phyloP scores from a whole-genome alignment of 2,797 vertebrate species.

The Salarias fasciatus region DNA sequence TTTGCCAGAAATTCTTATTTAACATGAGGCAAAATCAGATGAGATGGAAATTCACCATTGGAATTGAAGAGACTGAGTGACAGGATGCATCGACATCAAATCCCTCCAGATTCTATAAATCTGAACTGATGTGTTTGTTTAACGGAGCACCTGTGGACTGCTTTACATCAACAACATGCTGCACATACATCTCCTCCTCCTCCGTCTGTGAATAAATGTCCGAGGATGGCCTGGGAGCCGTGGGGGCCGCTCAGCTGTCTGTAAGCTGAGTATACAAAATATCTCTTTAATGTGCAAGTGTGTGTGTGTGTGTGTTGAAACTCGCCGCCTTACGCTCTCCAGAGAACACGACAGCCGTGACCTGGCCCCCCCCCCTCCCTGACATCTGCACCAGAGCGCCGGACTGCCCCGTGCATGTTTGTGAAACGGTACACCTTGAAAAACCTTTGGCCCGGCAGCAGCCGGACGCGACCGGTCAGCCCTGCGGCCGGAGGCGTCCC shows the following conservation, averaged over 20 bases:
- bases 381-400: conserved; percentile 42
- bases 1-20: too few relatives aligned
- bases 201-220: conserved; percentile 28
- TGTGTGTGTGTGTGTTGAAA: conserved; percentile 22
- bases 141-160: too few relatives aligned
- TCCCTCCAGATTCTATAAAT: too few relatives aligned
- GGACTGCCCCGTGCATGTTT: conserved; percentile 20
- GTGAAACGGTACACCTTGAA: conserved; percentile 50
- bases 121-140: too few relatives aligned
- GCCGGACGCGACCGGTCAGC: neutral
- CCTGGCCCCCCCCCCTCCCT: neutral
- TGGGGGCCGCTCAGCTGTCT: conserved; percentile 31
- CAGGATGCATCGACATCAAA: too few relatives aligned
- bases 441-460: conserved; percentile 6
- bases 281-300: neutral
- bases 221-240: neutral
- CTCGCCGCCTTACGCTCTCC: conserved; percentile 27
- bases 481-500: neutral
- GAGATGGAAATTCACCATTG: too few relatives aligned
- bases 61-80: too few relatives aligned
- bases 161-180: too few relatives aligned
- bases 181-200: too few relatives aligned
- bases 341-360: conserved; percentile 40
- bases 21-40: too few relatives aligned
- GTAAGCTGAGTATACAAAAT: conserved; percentile 58